Base-by-base conservation (phyloP, 2,113 vertebrate genomes). In the Rhadina sibilatrix region DNA sequence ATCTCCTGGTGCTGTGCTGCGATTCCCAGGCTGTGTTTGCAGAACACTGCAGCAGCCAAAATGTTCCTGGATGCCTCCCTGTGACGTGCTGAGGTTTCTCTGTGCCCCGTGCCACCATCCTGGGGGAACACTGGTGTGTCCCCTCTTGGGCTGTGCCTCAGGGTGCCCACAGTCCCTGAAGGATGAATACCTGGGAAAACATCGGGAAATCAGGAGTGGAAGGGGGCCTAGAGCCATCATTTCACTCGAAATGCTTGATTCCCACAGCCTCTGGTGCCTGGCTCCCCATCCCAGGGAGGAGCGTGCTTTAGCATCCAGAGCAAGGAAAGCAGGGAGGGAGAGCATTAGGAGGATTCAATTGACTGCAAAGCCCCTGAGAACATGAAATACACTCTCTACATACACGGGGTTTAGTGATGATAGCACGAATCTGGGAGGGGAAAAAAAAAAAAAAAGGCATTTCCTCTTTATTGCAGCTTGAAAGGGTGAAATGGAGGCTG, bases 61-160 rank as follows among this genome's bases (percentile, higher is more conserved):
- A 24, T 1, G 7, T 23, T 57, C 20, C 64, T 1, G 6, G 13
- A 11, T n/a, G 20, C 4, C 87, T 50, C 65, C 3, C 0, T 25
- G 33, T 0, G 24, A 40, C 0, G 2, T 10, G 40, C 80, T 65
- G 86, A 40, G 76, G 42, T 23, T 53, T 28, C 87, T 60, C 61
- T 40, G 49, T 18, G 15, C 7, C 50, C 47, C 0, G 2, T 23
- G 27, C 72, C 28, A 20, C 5, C 2, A 7, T 16, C 66, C 68
- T 25, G 53, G 12, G 31, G 33, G 44, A 64, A 18, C 0, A 0
- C n/a, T 33, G 9, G 0, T 11, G 0, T 12, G 24, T 46, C 38
- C 46, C 8, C 40, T 24, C 30, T 22, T 12, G 47, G 68, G 42
- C 37, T 61, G 1, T 17, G n/a, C 69, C 5, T 77, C 33, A 38